Conservation (phyloP, 2,797 vertebrate species). For the Bradypus variegatus region DNA sequence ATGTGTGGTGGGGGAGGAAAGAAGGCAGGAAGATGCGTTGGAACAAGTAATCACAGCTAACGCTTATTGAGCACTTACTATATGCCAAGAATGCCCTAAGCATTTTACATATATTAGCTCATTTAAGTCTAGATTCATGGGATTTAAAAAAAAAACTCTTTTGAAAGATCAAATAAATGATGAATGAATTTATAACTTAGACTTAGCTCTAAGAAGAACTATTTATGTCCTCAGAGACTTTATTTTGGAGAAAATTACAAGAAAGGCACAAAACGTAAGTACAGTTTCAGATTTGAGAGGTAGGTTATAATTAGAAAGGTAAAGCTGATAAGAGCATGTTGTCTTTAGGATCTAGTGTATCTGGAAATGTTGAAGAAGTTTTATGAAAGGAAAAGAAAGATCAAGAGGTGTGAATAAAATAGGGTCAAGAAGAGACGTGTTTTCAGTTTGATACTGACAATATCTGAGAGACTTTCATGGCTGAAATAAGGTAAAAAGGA, state of each 20-base stretch:
- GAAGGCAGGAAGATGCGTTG: neutral
- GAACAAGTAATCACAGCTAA: neutral
- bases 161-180: slow-evolving; percentile 55
- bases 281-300: slow-evolving; percentile 39
- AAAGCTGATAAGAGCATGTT: slow-evolving; percentile 44
- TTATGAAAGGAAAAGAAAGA: slow-evolving; percentile 54
- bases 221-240: slow-evolving; percentile 51
- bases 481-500: slow-evolving; percentile 47
- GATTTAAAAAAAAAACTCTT: slow-evolving; percentile 26
- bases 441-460: slow-evolving; percentile 45
- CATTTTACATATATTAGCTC: slow-evolving; percentile 29
- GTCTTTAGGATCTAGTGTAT: slow-evolving; percentile 42
- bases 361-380: slow-evolving; percentile 38
- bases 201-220: slow-evolving; percentile 30
- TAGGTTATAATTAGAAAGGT: slow-evolving; percentile 53
- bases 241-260: slow-evolving; percentile 53
- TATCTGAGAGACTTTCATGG: slow-evolving; percentile 40
- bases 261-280: slow-evolving; percentile 47
- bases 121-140: slow-evolving; percentile 31
- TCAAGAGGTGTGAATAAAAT: slow-evolving; percentile 48
- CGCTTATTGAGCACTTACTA: neutral
- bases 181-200: slow-evolving; percentile 49
- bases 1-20: neutral
- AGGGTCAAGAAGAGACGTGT: slow-evolving; percentile 45
- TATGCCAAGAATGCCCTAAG: neutral